Evolutionary conservation across 2,113 vertebrate genomes (phyloP), one percentile per base, ranked within the genome.

Genomic region (Petrocephalus microphthalmus): DNA sequence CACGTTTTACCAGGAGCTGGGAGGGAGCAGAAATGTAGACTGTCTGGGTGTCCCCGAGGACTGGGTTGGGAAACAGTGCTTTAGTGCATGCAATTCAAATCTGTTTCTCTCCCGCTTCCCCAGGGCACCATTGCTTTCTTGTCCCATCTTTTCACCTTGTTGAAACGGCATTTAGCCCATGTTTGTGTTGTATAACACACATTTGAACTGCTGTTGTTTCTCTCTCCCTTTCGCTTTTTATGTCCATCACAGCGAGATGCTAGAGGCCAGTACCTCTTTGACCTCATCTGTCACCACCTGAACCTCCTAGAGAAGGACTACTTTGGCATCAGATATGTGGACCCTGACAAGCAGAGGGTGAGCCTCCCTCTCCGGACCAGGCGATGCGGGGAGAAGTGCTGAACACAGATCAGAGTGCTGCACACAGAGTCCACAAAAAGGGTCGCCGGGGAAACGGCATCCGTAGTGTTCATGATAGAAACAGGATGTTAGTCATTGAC

Each of bases 281-380:
- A 99, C 94, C 96, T 99, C 67, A 97, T 99, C 88, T 99, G 97
- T 94, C 98, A 99, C 93, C 97, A 99, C 94, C 95, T 99, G 91
- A 99, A 99, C 95, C 94, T 99, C 89, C 95, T 99, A 92, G 98
- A 99, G 94, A 99, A 98, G 94, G 98, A 99, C 93, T 99, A 99
- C 93, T 99, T 99, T 86, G 97, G 98, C 88, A 99, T 99, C 93
- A 97, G 98, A 91, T 99, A 97, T 89, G 98, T 98, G 93, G 98
- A 99, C 92, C 97, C 98, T 0, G 98, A 99, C 94, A 99, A 99
- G 91, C 98, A 99, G 91, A 93, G 98, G 96, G 98, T 99, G 94
- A 96, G 97, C 91, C 45, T 88, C 2, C 67, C 15, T 42, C 13
- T 17, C 33, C 25, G 15, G 29, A 33, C 67, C 33, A 0, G 15